Evolutionary conservation across 2,113 vertebrate genomes (phyloP).

Genomic region (Amphiprion percula): DNA sequence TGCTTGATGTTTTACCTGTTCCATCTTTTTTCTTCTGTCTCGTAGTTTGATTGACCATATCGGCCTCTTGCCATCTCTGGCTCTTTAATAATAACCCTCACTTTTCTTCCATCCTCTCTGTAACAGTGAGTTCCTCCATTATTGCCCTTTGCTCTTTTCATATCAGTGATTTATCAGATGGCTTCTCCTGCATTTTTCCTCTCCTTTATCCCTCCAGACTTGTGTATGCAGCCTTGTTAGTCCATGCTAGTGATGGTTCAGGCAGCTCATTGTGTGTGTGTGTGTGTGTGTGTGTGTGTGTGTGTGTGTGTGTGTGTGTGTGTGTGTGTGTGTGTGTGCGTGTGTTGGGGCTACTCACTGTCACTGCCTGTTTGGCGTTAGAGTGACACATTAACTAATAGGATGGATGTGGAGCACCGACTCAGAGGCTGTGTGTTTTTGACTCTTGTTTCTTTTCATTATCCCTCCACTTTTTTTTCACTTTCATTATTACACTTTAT

Average conservation of each 20-base stretch:
- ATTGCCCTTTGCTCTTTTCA: constrained; percentile 40
- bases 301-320: constrained; percentile 14
- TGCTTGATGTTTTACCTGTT: constrained; percentile 15
- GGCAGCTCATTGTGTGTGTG: constrained; percentile 30
- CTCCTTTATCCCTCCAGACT: constrained; percentile 22
- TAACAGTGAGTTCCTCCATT: constrained; percentile 24
- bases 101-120: constrained; percentile 7
- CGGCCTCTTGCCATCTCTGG: constrained; percentile 25
- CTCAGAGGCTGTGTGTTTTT: constrained; percentile 29
- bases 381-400: constrained; percentile 77
- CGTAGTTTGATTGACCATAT: constrained; percentile 42
- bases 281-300: background rate
- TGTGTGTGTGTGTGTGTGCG: constrained; percentile 18
- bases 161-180: constrained; percentile 53
- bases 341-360: constrained; percentile 24
- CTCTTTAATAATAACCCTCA: constrained; percentile 41
- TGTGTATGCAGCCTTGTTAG: constrained; percentile 48
- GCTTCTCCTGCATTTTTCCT: constrained; percentile 28
- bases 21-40: background rate
- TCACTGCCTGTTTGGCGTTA: constrained; percentile 56
- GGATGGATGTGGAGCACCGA: constrained; percentile 31
- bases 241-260: constrained; percentile 42
- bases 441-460: constrained; percentile 26
- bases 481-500: constrained; percentile 5
- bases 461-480: background rate